These are phyloP conservation scores for Colletes latitarsis DNA, from an alignment of 1,140 invertebrate species.

Conservation along the genomic window DNA sequence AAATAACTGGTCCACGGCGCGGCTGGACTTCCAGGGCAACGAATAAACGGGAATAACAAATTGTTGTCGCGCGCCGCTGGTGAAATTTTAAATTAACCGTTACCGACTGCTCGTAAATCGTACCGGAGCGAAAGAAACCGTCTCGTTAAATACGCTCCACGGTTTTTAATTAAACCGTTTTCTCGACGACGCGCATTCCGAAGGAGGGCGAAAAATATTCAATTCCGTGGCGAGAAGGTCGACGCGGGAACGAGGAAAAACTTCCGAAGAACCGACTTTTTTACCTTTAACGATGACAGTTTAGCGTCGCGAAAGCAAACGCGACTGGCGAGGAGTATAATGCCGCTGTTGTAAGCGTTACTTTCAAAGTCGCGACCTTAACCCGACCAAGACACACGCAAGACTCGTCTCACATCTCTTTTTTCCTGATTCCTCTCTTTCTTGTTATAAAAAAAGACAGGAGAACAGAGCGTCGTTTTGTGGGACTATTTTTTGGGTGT, in stretches of 20 bases:
- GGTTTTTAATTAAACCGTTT: slow-evolving; percentile 9
- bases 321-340: no score
- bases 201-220: background rate
- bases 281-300: background rate
- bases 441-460: no score
- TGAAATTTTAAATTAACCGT: slow-evolving; percentile 48
- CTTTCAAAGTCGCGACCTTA: slow-evolving; percentile 16
- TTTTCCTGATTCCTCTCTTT: background rate
- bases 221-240: background rate
- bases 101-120: slow-evolving; percentile 21
- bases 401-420: background rate
- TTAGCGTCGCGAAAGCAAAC: no score
- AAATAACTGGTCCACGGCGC: background rate
- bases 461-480: no score
- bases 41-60: slow-evolving; percentile 33
- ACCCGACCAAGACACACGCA: background rate
- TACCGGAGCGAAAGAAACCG: background rate
- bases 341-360: background rate
- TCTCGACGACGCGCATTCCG: background rate
- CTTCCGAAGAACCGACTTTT: background rate
- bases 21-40: slow-evolving; percentile 1
- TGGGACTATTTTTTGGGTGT: background rate
- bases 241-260: no score
- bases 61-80: slow-evolving; percentile 15
- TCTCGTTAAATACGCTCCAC: background rate